Base-by-base conservation (phyloP, 2,888 invertebrate species). In the Patella pellucida region DNA sequence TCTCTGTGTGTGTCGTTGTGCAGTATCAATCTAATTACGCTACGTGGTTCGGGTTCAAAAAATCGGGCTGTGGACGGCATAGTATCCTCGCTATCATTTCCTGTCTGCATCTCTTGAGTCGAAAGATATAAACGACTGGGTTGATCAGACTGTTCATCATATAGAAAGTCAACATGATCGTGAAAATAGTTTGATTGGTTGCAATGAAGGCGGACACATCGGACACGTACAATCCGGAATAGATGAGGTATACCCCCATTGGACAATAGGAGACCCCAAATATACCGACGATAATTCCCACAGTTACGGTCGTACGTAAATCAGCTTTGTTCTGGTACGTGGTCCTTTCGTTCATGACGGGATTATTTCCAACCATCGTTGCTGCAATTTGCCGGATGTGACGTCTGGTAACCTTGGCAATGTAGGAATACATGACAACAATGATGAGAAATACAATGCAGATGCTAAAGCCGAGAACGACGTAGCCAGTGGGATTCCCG, bases 181-280 rank as follows among this genome's bases (percentile, higher is more conserved):
- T 23, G 14, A 62, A 62, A 11, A 62, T 11, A 11, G 19, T 23
- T 62, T 23, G 19, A 62, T 62, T 14, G 19, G 62, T 19, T 41
- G 41, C 41, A 41, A 41, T 41, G 9, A 9, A 41, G 41, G 41
- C 41, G 41, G 41, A 9, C 41, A 41, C 41, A 12, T 62, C 19
- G 11, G 19, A 11, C 11, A 23, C 19, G 11, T 23, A 62, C 19
- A 62, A 12, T 23, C 62, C 62, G 1, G 19, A 62, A 62, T 62
- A 62, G 11, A 23, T 23, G 14, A 62, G 19, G 15, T 62, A 62
- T 4, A 12, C 23, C 11, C 62, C 62, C 62, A 62, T 62, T 19
- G 62, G 62, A 62, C 19, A 62, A 62, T 62, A 62, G 19, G 62
- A 62, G 19, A 62, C n/a, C 14, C 19, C 62, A 62, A 62, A 62